phyloP scores from a whole-genome alignment of 1,140 invertebrate genomes.

The Aphelenchoides fujianensis region DNA sequence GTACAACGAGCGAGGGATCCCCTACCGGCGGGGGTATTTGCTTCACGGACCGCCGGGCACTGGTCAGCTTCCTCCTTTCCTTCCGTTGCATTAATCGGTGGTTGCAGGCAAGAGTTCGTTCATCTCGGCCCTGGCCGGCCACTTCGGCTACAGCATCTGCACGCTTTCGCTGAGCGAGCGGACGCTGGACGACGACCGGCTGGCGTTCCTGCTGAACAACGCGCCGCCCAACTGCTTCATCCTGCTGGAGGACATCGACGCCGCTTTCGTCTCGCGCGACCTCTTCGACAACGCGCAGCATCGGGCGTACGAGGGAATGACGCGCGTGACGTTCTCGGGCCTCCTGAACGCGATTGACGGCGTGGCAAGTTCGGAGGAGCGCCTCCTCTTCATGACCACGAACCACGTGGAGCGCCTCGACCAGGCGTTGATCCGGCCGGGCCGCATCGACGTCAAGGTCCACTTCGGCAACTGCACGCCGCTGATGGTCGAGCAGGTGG shows the following conservation, averaged over 20 bases:
- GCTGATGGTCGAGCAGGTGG: slow-evolving; percentile 46
- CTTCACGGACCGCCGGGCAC: slow-evolving; percentile 87
- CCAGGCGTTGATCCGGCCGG: slow-evolving; percentile 90
- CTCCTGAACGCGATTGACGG: slow-evolving; percentile 95
- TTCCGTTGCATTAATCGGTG: too few relatives aligned
- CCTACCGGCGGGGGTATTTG: slow-evolving; percentile 77
- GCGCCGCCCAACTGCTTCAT: slow-evolving; percentile 82
- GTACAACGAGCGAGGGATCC: slow-evolving; percentile 67
- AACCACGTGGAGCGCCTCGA: slow-evolving; percentile 95
- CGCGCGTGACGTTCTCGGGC: slow-evolving; percentile 88
- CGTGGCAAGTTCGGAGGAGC: slow-evolving; percentile 93
- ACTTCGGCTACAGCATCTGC: slow-evolving; percentile 91
- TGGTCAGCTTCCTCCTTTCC: too few relatives aligned
- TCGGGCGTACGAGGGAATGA: slow-evolving; percentile 84
- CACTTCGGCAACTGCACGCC: slow-evolving; percentile 80
- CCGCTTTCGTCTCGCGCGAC: slow-evolving; percentile 85
- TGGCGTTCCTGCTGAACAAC: slow-evolving; percentile 86
- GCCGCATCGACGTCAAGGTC: slow-evolving; percentile 89
- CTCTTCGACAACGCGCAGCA: slow-evolving; percentile 66
- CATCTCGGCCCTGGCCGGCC: slow-evolving; percentile 76
- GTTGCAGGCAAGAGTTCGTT: slow-evolving; percentile 61
- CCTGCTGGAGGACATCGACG: slow-evolving; percentile 93
- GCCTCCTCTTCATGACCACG: slow-evolving; percentile 98
- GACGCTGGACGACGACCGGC: slow-evolving; percentile 86
- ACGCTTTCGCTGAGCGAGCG: slow-evolving; percentile 91